phyloP scores from a whole-genome alignment of 1,140 invertebrate species.

The Centruroides vittatus region DNA sequence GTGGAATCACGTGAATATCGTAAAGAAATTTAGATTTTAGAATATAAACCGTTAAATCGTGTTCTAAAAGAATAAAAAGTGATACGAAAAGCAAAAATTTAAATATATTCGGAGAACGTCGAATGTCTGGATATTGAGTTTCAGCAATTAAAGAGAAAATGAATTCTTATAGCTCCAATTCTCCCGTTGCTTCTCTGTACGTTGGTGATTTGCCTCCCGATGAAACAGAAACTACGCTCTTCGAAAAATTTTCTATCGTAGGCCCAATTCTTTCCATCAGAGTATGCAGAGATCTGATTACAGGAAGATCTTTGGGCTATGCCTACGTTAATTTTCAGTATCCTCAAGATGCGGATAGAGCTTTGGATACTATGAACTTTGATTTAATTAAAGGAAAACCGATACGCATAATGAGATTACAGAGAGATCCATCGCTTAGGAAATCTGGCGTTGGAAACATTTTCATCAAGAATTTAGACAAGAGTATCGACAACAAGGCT shows the following conservation, averaged over 20 bases:
- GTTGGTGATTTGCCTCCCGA: slow-evolving; percentile 95
- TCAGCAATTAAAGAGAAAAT: too few relatives aligned
- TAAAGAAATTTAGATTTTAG: too few relatives aligned
- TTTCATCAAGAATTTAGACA: slow-evolving; percentile 98
- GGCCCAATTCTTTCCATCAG: slow-evolving; percentile 94
- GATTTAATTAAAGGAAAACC: slow-evolving; percentile 91
- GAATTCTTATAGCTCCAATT: neutral
- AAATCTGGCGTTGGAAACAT: slow-evolving; percentile 73
- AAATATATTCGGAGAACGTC: too few relatives aligned
- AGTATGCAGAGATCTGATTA: slow-evolving; percentile 92
- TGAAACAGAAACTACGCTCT: slow-evolving; percentile 95
- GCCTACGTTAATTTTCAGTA: slow-evolving; percentile 99
- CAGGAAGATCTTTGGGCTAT: slow-evolving; percentile 88
- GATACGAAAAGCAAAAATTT: too few relatives aligned
- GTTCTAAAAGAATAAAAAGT: too few relatives aligned
- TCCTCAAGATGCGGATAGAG: slow-evolving; percentile 92
- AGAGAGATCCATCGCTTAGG: slow-evolving; percentile 89
- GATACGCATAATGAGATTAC: slow-evolving; percentile 98
- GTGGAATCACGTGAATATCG: too few relatives aligned
- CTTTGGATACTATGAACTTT: slow-evolving; percentile 98
- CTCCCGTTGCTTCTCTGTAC: slow-evolving; percentile 86
- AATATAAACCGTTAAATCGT: too few relatives aligned
- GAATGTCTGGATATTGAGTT: too few relatives aligned
- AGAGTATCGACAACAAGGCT: slow-evolving; percentile 95
- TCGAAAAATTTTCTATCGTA: slow-evolving; percentile 94